Evolutionary conservation across 1,140 invertebrate genomes (phyloP), one percentile per base, ranked within the genome.

Genomic region (Zaprionus davidi): DNA sequence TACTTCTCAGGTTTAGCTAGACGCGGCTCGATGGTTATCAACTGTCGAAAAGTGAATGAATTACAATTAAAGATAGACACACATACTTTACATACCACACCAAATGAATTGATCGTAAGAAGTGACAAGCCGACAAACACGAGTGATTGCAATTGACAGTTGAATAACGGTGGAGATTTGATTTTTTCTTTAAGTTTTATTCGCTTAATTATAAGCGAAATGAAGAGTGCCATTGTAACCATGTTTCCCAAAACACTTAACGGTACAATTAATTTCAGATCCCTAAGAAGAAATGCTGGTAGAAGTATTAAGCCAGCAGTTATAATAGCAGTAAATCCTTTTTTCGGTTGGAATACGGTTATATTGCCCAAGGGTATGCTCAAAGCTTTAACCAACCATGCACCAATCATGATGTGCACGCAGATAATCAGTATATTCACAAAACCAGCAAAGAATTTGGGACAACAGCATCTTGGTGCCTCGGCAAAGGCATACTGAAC

Each of bases 291-390:
- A 17, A 44, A 44, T 41, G n/a, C 5, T 44, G 41, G 41, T 2
- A n/a, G 2, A 2, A 44, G 15, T 6, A 9, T 1, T 6, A 44
- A n/a, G 15, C 15, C 41, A 7, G n/a, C n/a, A n/a, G 2, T 17
- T 6, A 17, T n/a, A 44, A 41, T 4, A n/a, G 4, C 5, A 6
- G 5, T 0, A 41, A 6, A 0, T 15, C 13, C 38, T 13, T 5
- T 2, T 41, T 20, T 20, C 20, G n/a, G n/a, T n/a, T n/a, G n/a
- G n/a, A n/a, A n/a, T 7, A 6, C 17, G 6, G 28, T 31, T 9
- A 7, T 0, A 31, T 1, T 2, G 0, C 0, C 7, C 2, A 31
- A 2, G 28, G 6, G 28, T 7, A 0, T 0, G 28, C n/a, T 44
- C n/a, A 17, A 17, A 44, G n/a, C 5, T 7, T 44, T 2, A 44